These are phyloP conservation scores for Prorops nasuta DNA, from an alignment of 1,140 invertebrate genomes.

Conservation along the genomic window DNA sequence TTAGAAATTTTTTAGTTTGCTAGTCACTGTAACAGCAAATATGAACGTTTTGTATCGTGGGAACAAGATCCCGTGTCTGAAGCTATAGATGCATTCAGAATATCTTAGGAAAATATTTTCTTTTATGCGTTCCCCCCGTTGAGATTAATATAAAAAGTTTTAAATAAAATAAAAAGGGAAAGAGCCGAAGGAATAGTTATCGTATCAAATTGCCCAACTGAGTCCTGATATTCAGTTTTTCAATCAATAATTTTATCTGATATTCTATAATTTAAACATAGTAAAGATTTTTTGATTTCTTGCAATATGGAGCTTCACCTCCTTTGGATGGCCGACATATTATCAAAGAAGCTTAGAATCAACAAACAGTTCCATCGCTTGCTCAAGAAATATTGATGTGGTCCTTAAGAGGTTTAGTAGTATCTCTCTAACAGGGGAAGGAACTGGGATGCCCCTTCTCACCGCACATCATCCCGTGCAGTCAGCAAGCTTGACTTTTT, in stretches of 20 bases:
- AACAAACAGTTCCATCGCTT: conserved; percentile 12
- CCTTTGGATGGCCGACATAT: conserved; percentile 15
- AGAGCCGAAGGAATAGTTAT: conserved; percentile 18
- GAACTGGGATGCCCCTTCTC: too few relatives aligned
- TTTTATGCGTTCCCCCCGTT: conserved; percentile 32
- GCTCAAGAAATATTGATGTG: conserved; percentile 18
- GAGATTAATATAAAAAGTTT: conserved; percentile 7
- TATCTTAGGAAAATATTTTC: conserved; percentile 4
- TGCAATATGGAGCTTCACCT: conserved; percentile 21
- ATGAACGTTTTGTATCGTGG: conserved; percentile 10
- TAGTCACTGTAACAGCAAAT: conserved; percentile 5
- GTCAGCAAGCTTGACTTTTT: too few relatives aligned
- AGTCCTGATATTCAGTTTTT: conserved; percentile 29
- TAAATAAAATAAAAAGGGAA: conserved; percentile 22
- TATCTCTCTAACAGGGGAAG: too few relatives aligned
- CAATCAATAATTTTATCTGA: neutral
- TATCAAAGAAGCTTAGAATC: conserved; percentile 24
- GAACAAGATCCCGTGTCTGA: conserved; percentile 8
- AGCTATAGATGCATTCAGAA: conserved; percentile 11
- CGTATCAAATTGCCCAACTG: conserved; percentile 17
- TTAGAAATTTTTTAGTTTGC: conserved; percentile 12
- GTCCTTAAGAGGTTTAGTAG: too few relatives aligned
- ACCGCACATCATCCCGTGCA: too few relatives aligned
- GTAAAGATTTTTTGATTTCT: conserved; percentile 15
- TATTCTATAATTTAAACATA: conserved; percentile 19